A percentile compares a stretch with the other conserved stretches of the same genome.
Evolutionary conservation across 2,113 vertebrate species (phyloP).

Genomic region (Pseudonaja textilis): DNA sequence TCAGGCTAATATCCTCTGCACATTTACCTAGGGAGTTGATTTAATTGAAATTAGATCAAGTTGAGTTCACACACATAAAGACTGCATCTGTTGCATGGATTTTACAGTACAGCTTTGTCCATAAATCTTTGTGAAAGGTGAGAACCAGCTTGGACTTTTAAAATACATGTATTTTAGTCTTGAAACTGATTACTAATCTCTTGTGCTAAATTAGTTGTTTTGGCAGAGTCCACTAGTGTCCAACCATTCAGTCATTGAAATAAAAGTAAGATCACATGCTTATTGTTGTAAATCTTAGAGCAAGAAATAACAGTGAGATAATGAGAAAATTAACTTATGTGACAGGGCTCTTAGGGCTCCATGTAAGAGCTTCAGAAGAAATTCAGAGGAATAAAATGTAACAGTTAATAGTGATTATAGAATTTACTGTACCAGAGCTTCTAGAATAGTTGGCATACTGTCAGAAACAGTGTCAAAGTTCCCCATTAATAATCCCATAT

Average conservation of each 20-base stretch:
- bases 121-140: not conserved
- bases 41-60: not conserved
- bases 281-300: not conserved
- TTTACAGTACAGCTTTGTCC: not conserved
- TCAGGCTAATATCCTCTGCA: not conserved
- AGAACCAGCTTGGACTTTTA: not conserved
- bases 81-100: not conserved
- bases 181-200: not conserved
- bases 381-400: not conserved
- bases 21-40: not conserved
- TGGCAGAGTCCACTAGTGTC: not conserved
- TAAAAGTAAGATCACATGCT: not conserved
- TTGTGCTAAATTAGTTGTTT: not conserved
- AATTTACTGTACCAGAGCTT: slow-evolving; percentile 13
- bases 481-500: not conserved
- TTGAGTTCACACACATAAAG: not conserved
- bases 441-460: slow-evolving; percentile 9
- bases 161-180: not conserved
- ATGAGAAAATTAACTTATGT: not conserved
- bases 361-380: not conserved
- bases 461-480: not conserved
- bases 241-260: not conserved
- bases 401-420: slow-evolving; percentile 4
- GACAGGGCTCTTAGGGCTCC: not conserved
- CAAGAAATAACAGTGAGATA: not conserved